phyloP scores from a whole-genome alignment of 2,113 vertebrate species.

The Engystomops pustulosus region DNA sequence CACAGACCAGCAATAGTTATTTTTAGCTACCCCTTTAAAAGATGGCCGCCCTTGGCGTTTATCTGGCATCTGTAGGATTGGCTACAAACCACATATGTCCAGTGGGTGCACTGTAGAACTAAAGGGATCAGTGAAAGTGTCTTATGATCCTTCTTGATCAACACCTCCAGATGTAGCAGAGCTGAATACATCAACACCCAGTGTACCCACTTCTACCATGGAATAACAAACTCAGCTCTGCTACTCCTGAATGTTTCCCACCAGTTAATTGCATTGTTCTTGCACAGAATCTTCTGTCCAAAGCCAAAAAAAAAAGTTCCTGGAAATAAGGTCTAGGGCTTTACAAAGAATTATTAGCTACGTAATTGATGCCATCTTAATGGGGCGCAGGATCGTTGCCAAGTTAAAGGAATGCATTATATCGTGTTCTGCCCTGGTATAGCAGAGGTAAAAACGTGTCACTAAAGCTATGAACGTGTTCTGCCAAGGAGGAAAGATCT shows the following conservation, averaged over 20 bases:
- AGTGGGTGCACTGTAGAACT: too few relatives aligned
- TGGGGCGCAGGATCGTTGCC: too few relatives aligned
- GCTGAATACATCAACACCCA: not conserved
- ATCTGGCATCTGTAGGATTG: too few relatives aligned
- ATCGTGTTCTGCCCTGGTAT: too few relatives aligned
- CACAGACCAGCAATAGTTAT: too few relatives aligned
- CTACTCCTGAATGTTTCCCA: not conserved
- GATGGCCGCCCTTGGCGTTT: too few relatives aligned
- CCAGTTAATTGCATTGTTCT: not conserved
- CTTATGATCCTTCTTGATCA: too few relatives aligned
- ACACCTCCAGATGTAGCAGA: not conserved
- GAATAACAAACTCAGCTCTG: not conserved
- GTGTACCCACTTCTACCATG: not conserved
- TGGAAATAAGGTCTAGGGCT: not conserved
- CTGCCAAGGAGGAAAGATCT: not conserved
- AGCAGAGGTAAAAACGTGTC: not conserved
- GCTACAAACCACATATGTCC: too few relatives aligned
- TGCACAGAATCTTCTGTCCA: not conserved
- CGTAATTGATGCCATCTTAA: not conserved
- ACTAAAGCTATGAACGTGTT: not conserved
- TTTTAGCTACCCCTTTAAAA: too few relatives aligned
- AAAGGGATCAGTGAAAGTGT: too few relatives aligned
- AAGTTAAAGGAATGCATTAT: not conserved
- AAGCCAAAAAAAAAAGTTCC: not conserved
- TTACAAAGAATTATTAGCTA: not conserved